Percentiles rank a stretch among this genome's conserved stretches.
phyloP scores from a whole-genome alignment of 2,113 vertebrate species.

The Centropus bengalensis region DNA sequence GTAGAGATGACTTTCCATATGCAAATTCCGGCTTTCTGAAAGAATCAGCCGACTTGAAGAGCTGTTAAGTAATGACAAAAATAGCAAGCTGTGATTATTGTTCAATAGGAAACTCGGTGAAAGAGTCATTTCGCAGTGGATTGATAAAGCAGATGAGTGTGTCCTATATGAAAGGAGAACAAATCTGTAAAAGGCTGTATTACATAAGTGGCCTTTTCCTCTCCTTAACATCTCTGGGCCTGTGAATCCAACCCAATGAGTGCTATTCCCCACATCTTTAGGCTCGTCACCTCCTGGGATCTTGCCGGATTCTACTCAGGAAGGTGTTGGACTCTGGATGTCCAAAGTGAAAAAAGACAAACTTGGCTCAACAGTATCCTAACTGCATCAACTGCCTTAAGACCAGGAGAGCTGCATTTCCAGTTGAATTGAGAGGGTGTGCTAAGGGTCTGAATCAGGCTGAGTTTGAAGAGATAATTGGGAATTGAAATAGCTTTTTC shows the following conservation, averaged over 20 bases:
- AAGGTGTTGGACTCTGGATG: not conserved
- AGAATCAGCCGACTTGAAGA: constrained; percentile 33
- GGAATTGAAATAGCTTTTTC: constrained; percentile 35
- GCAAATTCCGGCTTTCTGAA: constrained; percentile 12
- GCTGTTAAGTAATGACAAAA: constrained; percentile 55
- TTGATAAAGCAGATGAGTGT: constrained; percentile 26
- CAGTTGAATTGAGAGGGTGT: not conserved
- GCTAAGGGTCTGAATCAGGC: constrained; percentile 10
- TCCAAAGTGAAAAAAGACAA: not conserved
- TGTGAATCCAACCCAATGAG: not conserved
- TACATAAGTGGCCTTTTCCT: constrained; percentile 1
- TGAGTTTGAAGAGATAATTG: constrained; percentile 7
- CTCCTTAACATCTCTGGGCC: not conserved
- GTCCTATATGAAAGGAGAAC: not conserved
- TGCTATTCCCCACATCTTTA: not conserved
- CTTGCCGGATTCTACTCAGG: not conserved
- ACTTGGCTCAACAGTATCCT: not conserved
- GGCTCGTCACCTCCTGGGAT: not conserved
- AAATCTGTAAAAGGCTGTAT: not conserved
- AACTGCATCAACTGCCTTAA: not conserved
- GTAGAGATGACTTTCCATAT: constrained; percentile 2
- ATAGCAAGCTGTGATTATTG: constrained; percentile 63
- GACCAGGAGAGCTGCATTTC: not conserved
- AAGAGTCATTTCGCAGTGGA: not conserved
- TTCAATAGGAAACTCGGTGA: constrained; percentile 28